Evolutionary conservation across 2,888 invertebrate species (phyloP), one percentile per base, ranked within the genome.

Genomic region (Pachliopta kotzebuea): DNA sequence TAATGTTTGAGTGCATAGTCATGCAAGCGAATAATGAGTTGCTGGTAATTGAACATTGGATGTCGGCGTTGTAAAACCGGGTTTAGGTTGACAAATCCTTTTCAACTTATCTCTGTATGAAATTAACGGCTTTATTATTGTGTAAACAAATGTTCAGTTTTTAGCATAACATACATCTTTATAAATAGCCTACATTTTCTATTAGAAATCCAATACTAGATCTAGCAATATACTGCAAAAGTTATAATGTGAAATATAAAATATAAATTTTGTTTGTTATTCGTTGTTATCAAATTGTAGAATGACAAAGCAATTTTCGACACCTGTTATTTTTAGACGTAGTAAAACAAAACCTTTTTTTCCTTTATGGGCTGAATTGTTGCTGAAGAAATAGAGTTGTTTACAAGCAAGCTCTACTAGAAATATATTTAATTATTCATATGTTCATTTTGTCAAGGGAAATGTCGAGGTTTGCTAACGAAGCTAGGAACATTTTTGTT

Each of bases 11-110:
- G 72, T 76, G 72, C 71, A 71, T 70, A 69, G 62, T 69, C 75
- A 76, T 66, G 74, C 77, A 75, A 74, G 74, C 81, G 76, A 72
- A 73, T 79, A 80, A 79, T 76, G 71, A 67, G 55, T 62, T 62
- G 31, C n/a, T 56, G 37, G 50, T 60, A 67, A 53, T 53, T 57
- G 17, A 42, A 45, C 26, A 17, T 55, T 56, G 55, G 31, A 24
- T 20, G 37, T 37, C 11, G 11, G 20, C 49, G 55, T 4, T 50
- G 20, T 37, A 50, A 50, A 54, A 64, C 59, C 53, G 52, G 42
- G 11, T 4, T 4, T 17, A 20, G 26, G 58, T n/a, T 49, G 26
- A 45, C 49, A 49, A 49, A 26, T 29, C 49, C 24, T 8, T 49
- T 49, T 24, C 49, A 6, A 29, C 45, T 20, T 11, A 20, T 29